Base-by-base conservation (phyloP, 1,140 invertebrate genomes). In the Sesamia nonagrioides region DNA sequence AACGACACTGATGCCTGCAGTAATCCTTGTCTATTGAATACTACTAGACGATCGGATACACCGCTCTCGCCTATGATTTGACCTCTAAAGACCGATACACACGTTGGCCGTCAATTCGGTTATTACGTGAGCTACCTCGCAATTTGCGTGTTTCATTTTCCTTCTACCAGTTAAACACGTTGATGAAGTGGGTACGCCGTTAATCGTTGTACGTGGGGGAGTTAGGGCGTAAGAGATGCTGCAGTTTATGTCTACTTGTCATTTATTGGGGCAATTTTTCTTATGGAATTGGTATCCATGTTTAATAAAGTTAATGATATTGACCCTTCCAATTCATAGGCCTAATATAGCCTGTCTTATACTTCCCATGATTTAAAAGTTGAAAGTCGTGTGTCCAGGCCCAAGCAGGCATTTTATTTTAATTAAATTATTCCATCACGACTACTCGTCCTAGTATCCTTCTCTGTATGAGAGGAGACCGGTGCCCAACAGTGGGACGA, bases 91-190 rank as follows among this genome's bases (percentile, higher is more conserved):
- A 5, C 9, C 35, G 37, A 69, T 69, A 11, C 66, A 69, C 66
- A 69, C 66, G 66, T 69, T 48, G 18, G 66, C 42, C 66, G 66
- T 69, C 66, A 69, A 69, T 69, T 69, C 21, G 21, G 18, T 48
- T 69, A 69, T 69, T 69, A 69, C 66, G 66, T 69, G 66, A 69
- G 42, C 21, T 33, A 48, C 66, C 66, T 17, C 13, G 42, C 21
- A 45, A 69, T 69, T 69, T 69, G 21, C 66, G 66, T 61, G 35
- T 61, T 69, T 50, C 35, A 68, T 68, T 68, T 68, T 68, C 40
- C 15, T 21, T 2, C 15, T n/a, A 13, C 42, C 11, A 33, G 18
- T 48, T 13, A 50, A 15, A 48, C 21, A 15, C 13, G 17, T 42
- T 66, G 61, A 66, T 66, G 17, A 42, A 66, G 61, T 66, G n/a